phyloP scores from a whole-genome alignment of 2,888 invertebrate species.

The Drosophila mettleri region DNA sequence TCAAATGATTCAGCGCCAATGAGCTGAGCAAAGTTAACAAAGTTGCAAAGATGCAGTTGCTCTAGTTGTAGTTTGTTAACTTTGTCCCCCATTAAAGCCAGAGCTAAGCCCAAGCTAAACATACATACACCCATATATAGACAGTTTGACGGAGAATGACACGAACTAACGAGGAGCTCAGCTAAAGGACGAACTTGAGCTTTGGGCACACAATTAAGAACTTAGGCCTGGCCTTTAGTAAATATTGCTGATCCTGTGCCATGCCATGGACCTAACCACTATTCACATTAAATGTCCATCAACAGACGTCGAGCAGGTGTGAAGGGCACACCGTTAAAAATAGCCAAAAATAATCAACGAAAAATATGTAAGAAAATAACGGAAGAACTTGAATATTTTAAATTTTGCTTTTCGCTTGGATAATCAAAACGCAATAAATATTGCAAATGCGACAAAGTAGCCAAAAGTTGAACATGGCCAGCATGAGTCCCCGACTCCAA shows the following conservation, averaged over 20 bases:
- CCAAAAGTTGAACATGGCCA: slow-evolving; percentile 67
- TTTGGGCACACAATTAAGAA: slow-evolving; percentile 59
- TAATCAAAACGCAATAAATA: slow-evolving; percentile 78
- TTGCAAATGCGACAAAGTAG: slow-evolving; percentile 73
- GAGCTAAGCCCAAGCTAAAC: slow-evolving; percentile 16
- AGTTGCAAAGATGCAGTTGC: slow-evolving; percentile 48
- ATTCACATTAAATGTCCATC: slow-evolving; percentile 56
- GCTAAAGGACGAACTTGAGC: slow-evolving; percentile 35
- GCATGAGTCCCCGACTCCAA: neutral
- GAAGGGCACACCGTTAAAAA: neutral
- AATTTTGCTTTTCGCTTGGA: slow-evolving; percentile 23
- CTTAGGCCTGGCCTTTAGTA: slow-evolving; percentile 8
- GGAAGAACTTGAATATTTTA: slow-evolving; percentile 9
- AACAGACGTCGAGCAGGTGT: slow-evolving; percentile 8
- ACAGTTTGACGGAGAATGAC: neutral
- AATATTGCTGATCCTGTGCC: slow-evolving; percentile 22
- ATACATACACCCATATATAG: neutral
- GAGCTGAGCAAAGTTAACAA: slow-evolving; percentile 66
- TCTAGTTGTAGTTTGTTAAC: slow-evolving; percentile 62
- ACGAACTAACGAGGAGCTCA: slow-evolving; percentile 20
- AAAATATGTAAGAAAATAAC: neutral
- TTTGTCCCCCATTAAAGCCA: slow-evolving; percentile 60
- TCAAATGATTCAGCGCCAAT: slow-evolving; percentile 55
- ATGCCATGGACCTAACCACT: slow-evolving; percentile 44
- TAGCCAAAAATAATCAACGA: neutral